Evolutionary conservation across 2,113 vertebrate genomes (phyloP), one percentile per base, ranked within the genome.

Genomic region (Strix aluco): DNA sequence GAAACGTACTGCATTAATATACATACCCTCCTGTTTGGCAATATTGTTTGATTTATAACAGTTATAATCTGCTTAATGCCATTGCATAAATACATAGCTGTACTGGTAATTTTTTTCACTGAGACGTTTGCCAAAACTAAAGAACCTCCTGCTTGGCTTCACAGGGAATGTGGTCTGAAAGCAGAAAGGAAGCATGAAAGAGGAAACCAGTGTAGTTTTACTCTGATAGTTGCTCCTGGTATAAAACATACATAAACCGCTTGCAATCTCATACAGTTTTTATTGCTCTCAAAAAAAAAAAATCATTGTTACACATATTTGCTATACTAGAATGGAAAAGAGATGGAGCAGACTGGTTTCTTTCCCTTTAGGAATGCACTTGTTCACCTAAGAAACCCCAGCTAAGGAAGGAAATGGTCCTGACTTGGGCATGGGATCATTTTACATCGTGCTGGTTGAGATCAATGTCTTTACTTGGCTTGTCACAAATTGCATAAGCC

Each of bases 181-280:
- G 91, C 72, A 87, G 67, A 90, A 61, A 69, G 91, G 80, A 34
- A 86, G 80, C 75, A 27, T 7, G 54, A 61, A 77, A 94, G 51
- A 87, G 69, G 58, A 74, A 79, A 92, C 49, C 73, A 86, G 32
- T 92, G 85, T 94, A 34, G 32, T 63, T 92, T 38, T 67, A 57
- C 79, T 96, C 72, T 90, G 52, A 86, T 88, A 78, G 34, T 23
- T 94, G 59, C 52, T 96, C 66, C 72, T 81, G 84, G 79, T 81
- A 95, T 97, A 95, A 97, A 97, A 96, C 86, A 97, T 96, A 63
- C 29, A 97, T 95, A 93, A 96, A 88, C 38, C 88, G 82, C 44
- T 65, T 89, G 71, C 66, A 66, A 66, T 61, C 93, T 95, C 88
- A 96, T 94, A 51, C 90, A 97, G 49, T 57, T 97, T 96, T 96